phyloP scores from a whole-genome alignment of 64 coral and sea anemone species.

The Montipora foliosa region DNA sequence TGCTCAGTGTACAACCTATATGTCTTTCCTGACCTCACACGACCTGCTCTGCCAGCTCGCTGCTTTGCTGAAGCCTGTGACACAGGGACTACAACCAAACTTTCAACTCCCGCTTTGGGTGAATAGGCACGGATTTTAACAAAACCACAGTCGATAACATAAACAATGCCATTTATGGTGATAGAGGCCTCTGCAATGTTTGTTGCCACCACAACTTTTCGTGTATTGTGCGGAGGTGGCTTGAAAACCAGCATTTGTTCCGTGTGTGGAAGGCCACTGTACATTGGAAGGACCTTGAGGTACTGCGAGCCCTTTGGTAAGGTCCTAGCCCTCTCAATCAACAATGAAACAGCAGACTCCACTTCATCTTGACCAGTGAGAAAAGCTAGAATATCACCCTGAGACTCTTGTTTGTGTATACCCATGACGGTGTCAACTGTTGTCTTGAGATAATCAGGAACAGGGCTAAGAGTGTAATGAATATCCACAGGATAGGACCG shows the following conservation, averaged over 20 bases:
- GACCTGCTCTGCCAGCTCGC: slow-evolving; percentile 93
- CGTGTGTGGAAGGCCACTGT: slow-evolving; percentile 92
- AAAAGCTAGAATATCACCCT: slow-evolving; percentile 94
- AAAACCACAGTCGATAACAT: slow-evolving; percentile 98
- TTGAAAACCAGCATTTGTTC: slow-evolving; percentile 99
- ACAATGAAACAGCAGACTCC: slow-evolving; percentile 36
- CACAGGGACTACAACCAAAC: slow-evolving; percentile 83
- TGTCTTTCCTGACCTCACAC: slow-evolving; percentile 91
- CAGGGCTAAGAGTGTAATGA: slow-evolving; percentile 81
- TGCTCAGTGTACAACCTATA: slow-evolving; percentile 94
- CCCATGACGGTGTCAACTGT: slow-evolving; percentile 97
- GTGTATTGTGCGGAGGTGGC: slow-evolving; percentile 78
- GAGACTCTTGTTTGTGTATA: slow-evolving; percentile 88
- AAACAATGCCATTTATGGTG: slow-evolving; percentile 96
- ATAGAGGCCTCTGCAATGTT: slow-evolving; percentile 98
- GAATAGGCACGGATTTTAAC: slow-evolving; percentile 94
- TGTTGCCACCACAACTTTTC: slow-evolving; percentile 96
- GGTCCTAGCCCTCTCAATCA: slow-evolving; percentile 93
- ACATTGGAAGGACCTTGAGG: slow-evolving; percentile 94
- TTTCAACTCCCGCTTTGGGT: slow-evolving; percentile 89
- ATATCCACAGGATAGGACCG: slow-evolving; percentile 93
- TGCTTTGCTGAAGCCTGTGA: slow-evolving; percentile 96
- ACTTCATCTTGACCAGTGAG: slow-evolving; percentile 91
- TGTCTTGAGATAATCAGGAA: slow-evolving; percentile 92
- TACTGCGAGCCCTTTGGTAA: slow-evolving; percentile 89